These are phyloP conservation scores for Drosophila prostipennis DNA, from an alignment of 2,888 invertebrate genomes.

Conservation along the genomic window DNA sequence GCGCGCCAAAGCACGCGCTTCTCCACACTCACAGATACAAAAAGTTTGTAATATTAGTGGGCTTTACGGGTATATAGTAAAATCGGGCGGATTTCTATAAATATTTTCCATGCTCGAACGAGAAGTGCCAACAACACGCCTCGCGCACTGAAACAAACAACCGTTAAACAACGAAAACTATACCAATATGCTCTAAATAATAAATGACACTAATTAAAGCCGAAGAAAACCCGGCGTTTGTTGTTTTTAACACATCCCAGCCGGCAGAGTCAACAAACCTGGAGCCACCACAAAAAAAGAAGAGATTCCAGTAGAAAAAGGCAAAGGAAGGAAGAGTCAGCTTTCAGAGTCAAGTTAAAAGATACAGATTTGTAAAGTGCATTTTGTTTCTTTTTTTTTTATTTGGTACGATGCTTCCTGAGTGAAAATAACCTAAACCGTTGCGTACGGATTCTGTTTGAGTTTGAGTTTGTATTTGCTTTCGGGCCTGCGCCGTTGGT, in stretches of 20 bases:
- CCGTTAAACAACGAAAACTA: constrained; percentile 78
- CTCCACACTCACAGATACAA: constrained; percentile 1
- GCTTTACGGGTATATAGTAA: background rate
- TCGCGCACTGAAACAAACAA: constrained; percentile 62
- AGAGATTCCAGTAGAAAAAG: constrained; percentile 34
- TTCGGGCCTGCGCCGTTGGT: constrained; percentile 47
- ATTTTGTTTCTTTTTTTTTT: background rate
- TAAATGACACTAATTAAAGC: constrained; percentile 82
- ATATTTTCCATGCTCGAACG: constrained; percentile 58
- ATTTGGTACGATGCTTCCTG: constrained; percentile 40
- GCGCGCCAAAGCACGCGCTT: constrained; percentile 37
- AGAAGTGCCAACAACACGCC: constrained; percentile 49
- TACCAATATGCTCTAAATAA: constrained; percentile 82
- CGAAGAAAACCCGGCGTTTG: constrained; percentile 70
- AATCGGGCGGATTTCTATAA: constrained; percentile 66
- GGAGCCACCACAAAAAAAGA: constrained; percentile 22
- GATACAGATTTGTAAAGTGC: constrained; percentile 20
- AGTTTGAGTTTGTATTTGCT: constrained; percentile 40
- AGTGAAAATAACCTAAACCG: constrained; percentile 70
- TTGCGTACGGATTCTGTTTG: constrained; percentile 50
- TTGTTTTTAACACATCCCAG: constrained; percentile 70
- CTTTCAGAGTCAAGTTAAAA: constrained; percentile 21
- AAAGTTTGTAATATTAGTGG: constrained; percentile 36
- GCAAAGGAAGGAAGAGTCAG: constrained; percentile 30
- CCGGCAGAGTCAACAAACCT: constrained; percentile 42